A percentile compares a stretch with the other conserved stretches of the same genome.
These are phyloP conservation scores for Hoplias malabaricus DNA, from an alignment of 2,113 vertebrate genomes.

Conservation along the genomic window DNA sequence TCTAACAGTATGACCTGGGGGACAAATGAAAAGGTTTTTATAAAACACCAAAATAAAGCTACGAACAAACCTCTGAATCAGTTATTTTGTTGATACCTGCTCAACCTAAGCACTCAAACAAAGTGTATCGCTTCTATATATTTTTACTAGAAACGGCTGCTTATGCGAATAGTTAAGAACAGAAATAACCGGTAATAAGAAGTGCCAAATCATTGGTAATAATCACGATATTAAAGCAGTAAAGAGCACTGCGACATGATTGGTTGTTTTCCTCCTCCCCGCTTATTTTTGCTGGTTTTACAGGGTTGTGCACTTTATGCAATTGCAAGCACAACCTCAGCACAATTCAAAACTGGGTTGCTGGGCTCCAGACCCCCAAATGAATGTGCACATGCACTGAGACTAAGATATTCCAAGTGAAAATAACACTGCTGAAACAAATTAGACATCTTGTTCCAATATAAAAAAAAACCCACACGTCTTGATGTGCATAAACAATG, in stretches of 20 bases:
- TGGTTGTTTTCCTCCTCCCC: no score
- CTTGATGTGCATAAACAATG: conserved; percentile 37
- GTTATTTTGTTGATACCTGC: neutral
- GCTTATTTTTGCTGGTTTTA: no score
- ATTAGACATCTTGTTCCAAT: neutral
- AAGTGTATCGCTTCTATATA: no score
- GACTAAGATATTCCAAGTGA: neutral
- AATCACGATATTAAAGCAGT: no score
- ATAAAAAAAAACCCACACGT: conserved; percentile 22
- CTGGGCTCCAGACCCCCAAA: no score
- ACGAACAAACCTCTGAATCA: neutral
- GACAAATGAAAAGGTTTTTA: conserved; percentile 33
- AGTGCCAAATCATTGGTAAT: no score
- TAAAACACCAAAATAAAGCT: neutral
- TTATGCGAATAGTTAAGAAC: neutral
- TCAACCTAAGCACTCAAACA: neutral
- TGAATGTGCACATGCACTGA: no score
- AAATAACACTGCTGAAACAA: neutral
- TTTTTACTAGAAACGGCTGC: neutral
- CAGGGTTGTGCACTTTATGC: no score
- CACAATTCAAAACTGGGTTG: no score
- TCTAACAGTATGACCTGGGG: conserved; percentile 88
- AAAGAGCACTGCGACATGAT: no score
- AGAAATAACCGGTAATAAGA: neutral
- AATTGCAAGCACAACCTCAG: no score